Evolutionary conservation across 2,113 vertebrate genomes (phyloP).

Genomic region (Gallinago undulata): DNA sequence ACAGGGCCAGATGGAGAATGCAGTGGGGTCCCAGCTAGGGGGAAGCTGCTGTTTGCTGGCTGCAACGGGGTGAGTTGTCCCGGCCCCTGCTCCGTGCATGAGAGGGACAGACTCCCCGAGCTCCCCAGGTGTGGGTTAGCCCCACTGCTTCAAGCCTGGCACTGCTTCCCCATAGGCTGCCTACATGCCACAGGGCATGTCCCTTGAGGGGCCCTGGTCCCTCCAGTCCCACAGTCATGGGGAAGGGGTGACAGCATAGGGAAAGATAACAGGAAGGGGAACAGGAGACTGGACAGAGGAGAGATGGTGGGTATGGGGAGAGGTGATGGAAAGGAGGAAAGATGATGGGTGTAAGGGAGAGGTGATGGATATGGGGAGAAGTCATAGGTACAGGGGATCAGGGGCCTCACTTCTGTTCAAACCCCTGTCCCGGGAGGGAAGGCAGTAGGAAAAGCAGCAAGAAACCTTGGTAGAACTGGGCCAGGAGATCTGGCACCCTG

Average conservation of each 20-base stretch:
- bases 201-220: not conserved
- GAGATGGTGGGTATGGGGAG: not conserved
- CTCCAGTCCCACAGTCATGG: not conserved
- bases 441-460: not conserved
- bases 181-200: not conserved
- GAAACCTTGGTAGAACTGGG: not conserved
- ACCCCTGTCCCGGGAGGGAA: rapidly evolving
- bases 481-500: not conserved
- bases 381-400: not conserved
- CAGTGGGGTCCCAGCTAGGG: not conserved
- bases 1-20: rapidly evolving
- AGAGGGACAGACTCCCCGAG: not conserved
- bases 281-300: not conserved
- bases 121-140: not conserved
- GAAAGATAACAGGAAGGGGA: not conserved
- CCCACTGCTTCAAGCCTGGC: not conserved
- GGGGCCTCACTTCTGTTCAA: not conserved
- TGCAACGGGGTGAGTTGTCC: not conserved
- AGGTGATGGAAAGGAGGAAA: not conserved
- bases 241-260: not conserved
- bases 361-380: not conserved
- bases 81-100: not conserved
- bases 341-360: not conserved
- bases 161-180: not conserved
- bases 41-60: not conserved